These are phyloP conservation scores for Azorinus chamasolen DNA, from an alignment of 2,888 invertebrate genomes.

Conservation along the genomic window DNA sequence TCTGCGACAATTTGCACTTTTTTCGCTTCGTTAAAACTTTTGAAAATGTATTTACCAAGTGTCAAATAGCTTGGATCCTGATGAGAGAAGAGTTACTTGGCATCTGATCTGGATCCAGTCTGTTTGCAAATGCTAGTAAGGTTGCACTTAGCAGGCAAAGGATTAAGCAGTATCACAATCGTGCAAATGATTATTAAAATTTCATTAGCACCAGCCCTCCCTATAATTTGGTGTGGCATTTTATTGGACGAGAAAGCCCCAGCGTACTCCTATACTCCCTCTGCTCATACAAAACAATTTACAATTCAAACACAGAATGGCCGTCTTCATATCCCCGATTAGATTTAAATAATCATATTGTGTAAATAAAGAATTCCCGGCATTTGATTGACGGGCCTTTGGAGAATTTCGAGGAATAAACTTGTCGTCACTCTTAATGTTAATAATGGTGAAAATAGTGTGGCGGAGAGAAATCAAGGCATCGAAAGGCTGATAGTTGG, in stretches of 20 bases:
- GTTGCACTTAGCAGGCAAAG: too few relatives aligned
- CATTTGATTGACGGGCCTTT: conserved; percentile 26
- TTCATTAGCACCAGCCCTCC: conserved; percentile 71
- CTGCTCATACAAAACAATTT: conserved; percentile 59
- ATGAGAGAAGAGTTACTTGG: too few relatives aligned
- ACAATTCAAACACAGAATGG: conserved; percentile 58
- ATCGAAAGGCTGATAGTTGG: too few relatives aligned
- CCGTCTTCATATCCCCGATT: conserved; percentile 70
- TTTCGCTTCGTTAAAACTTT: too few relatives aligned
- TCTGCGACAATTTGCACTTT: too few relatives aligned
- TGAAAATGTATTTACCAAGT: too few relatives aligned
- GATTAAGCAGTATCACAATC: too few relatives aligned
- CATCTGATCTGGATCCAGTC: too few relatives aligned
- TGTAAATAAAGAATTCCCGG: conserved; percentile 62
- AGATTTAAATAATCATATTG: conserved; percentile 75
- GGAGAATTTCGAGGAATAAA: conserved; percentile 42
- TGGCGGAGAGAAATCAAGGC: not conserved
- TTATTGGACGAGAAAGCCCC: conserved; percentile 56
- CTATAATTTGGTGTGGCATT: conserved; percentile 70
- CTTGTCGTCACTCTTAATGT: conserved; percentile 21
- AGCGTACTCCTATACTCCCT: conserved; percentile 47
- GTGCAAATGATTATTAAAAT: conserved; percentile 73
- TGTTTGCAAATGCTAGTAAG: too few relatives aligned
- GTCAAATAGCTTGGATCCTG: too few relatives aligned
- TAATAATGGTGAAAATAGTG: conserved; percentile 17